phyloP scores from a whole-genome alignment of 2,113 vertebrate genomes.

The Oryctolagus cuniculus region DNA sequence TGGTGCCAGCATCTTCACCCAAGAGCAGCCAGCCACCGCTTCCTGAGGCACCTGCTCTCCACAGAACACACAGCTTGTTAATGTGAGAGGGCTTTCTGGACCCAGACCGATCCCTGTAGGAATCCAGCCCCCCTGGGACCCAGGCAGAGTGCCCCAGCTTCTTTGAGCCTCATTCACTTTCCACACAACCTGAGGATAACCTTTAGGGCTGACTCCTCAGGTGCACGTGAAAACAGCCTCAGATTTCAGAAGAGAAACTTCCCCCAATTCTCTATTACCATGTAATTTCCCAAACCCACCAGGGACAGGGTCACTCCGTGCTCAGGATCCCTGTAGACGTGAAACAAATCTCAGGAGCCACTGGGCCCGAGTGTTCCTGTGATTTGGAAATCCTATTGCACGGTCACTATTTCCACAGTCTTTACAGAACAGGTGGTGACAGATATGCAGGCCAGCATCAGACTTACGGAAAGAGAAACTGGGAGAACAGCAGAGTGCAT shows the following conservation, averaged over 20 bases:
- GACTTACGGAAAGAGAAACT: fast-evolving
- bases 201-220: not conserved
- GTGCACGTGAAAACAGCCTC: fast-evolving
- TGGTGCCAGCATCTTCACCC: fast-evolving
- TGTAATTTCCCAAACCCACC: not conserved
- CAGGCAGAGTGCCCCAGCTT: not conserved
- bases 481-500: fast-evolving
- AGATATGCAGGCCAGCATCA: fast-evolving
- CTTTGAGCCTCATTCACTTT: not conserved
- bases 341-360: not conserved
- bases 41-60: fast-evolving
- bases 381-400: too few relatives aligned
- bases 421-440: not conserved
- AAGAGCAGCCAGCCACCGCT: fast-evolving
- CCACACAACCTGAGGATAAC: not conserved
- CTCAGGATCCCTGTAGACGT: fast-evolving
- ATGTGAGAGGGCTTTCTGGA: too few relatives aligned
- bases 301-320: not conserved
- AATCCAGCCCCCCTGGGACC: too few relatives aligned
- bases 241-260: not conserved
- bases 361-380: fast-evolving
- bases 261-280: fast-evolving
- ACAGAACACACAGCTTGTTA: fast-evolving
- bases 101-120: too few relatives aligned
- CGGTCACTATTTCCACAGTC: not conserved